phyloP scores from a whole-genome alignment of 2,888 invertebrate genomes.

The Troides helena region DNA sequence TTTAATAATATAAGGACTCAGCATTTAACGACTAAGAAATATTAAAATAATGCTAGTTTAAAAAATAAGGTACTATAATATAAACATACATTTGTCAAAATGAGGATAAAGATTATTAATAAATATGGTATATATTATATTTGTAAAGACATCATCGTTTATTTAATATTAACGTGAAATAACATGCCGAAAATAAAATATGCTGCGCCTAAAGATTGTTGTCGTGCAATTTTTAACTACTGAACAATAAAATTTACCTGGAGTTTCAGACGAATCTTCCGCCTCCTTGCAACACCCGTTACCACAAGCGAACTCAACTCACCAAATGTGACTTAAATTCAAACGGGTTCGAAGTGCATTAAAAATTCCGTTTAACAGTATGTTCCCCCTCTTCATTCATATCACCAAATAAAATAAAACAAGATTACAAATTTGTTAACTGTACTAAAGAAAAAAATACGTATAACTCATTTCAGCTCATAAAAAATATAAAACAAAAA shows the following conservation, averaged over 20 bases:
- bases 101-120: too few relatives aligned
- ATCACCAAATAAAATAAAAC: conserved; percentile 23
- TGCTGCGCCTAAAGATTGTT: not conserved
- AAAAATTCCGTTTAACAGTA: conserved; percentile 25
- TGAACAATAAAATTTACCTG: conserved; percentile 20
- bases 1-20: too few relatives aligned
- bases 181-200: not conserved
- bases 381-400: conserved; percentile 27
- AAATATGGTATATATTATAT: too few relatives aligned
- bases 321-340: conserved; percentile 25
- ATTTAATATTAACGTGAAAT: not conserved
- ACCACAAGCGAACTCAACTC: conserved; percentile 22
- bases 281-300: conserved; percentile 16
- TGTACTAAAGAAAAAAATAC: not conserved
- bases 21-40: too few relatives aligned
- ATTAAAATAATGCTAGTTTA: too few relatives aligned
- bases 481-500: not conserved
- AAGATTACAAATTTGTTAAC: conserved; percentile 17
- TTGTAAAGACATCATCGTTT: not conserved
- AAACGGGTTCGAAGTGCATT: conserved; percentile 21
- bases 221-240: not conserved
- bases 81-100: too few relatives aligned
- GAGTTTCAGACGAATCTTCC: conserved; percentile 1
- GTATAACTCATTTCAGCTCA: not conserved
- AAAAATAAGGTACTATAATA: too few relatives aligned